Evolutionary conservation across 1,140 invertebrate species (phyloP), one percentile per base, ranked within the genome.

Genomic region (Agrypnia vestita): DNA sequence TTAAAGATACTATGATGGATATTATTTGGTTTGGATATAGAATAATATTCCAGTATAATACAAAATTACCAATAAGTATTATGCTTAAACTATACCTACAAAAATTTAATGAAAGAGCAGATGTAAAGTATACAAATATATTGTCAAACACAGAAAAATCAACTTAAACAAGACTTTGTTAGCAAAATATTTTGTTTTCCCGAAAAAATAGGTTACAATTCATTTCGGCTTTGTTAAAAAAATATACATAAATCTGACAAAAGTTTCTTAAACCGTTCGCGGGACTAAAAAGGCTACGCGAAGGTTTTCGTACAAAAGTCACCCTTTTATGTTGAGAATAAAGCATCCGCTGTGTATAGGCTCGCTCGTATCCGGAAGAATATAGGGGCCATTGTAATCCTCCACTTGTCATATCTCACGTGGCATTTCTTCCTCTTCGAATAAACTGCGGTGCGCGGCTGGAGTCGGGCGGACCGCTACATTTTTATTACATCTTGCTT

Each of bases 341-440:
- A 55, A 55, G 19, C 51, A 15, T 13, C 69, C 15, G 12, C 3
- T 11, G 51, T 10, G 19, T n/a, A 73, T 3, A 46, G 55, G 74
- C 25, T 49, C 46, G 15, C 74, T 76, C 74, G 46, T 76, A 76
- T 76, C 74, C 74, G 74, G 74, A 13, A 6, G 25, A 35, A 35
- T 35, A 35, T 35, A 35, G 25, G 25, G 17, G 10, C 74, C 21
- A 21, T 76, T 76, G 59, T 76, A 25, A 76, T 47, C 59, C 43
- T 25, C 15, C 74, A 76, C 59, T 76, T 76, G 56, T 62, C 59
- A 51, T 76, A 76, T 64, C 12, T 64, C 59, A 76, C 21, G 12
- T 15, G 61, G 55, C 13, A 76, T 76, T 76, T 62, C 55, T 59
- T 62, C 55, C 55, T 10, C 44, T 56, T 56, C n/a, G 15, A 17